Base-by-base conservation (phyloP, 1,140 invertebrate species). In the Gryllus bimaculatus region DNA sequence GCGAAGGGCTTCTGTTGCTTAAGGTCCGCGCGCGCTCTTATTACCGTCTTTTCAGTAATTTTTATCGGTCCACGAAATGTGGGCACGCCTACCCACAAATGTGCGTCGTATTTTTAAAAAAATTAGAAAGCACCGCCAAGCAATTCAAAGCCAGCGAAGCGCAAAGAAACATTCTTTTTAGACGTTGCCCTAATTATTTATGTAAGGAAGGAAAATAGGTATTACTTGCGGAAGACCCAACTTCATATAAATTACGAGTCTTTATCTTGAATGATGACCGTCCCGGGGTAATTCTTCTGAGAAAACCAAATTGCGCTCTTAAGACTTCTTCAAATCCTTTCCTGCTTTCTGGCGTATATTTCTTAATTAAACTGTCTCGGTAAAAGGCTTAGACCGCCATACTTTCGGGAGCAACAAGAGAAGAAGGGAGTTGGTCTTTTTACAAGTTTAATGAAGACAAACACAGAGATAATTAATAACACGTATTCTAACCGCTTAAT, bases 401-500 rank as follows among this genome's bases (percentile, higher is more conserved):
- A 66, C 54, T 66, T 66, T 66, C 54, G 10, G 10, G 54, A 66
- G 18, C 18, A 10, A 66, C 10, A 66, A 66, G 54, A 10, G 10
- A 66, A 10, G 54, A 66, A 66, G 18, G 54, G 18, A 10, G 54
- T 18, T 18, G 10, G 10, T 13, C 10, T 18, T 66, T 66, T 66
- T 66, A 66, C 54, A 66, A 66, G 10, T 66, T 66, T 66, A 66
- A 66, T 66, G 54, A 66, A 66, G 54, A 66, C 54, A 66, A 66
- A 66, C 54, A 66, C 2, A 10, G 54, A 18, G 10, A 66, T 66
- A 66, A 66, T 66, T 66, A 66, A 66, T 13, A 66, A 66, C 18
- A 66, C 18, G 54, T 18, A 66, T 66, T 18, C 10, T 13, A 66
- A 66, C 54, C 18, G 26, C 26, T 39, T 39, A 13, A 13, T 66